phyloP scores from a whole-genome alignment of 2,797 vertebrate species.

The Phataginus tetradactyla region DNA sequence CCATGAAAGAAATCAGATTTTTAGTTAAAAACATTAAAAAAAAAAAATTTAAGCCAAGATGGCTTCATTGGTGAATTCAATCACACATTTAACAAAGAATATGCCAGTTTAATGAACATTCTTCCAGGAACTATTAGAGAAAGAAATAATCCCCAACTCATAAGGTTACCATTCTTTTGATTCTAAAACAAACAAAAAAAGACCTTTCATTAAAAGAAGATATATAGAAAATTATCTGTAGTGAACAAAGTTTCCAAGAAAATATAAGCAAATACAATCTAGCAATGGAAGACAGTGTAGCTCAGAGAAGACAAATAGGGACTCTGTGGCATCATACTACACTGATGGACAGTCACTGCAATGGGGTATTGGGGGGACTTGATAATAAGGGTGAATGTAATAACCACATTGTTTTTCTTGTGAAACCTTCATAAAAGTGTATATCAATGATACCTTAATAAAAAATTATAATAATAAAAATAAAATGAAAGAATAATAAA shows the following conservation, averaged over 20 bases:
- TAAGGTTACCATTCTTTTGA: not conserved
- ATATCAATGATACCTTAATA: too few species aligned
- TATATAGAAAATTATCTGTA: not conserved
- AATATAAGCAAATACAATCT: not conserved
- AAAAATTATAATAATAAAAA: too few species aligned
- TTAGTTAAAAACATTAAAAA: not conserved
- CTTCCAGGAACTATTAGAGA: not conserved
- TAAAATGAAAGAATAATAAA: too few species aligned
- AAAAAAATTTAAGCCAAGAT: not conserved
- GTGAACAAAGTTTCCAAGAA: not conserved
- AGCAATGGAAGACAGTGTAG: not conserved
- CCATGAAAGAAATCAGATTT: not conserved
- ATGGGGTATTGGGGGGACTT: too few species aligned
- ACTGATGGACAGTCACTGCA: too few species aligned
- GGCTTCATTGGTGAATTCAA: not conserved
- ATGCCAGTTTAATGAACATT: not conserved
- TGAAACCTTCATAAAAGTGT: too few species aligned
- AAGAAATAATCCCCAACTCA: not conserved
- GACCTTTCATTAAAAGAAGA: too few species aligned
- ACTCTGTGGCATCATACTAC: too few species aligned
- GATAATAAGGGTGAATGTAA: too few species aligned
- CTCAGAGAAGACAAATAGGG: too few species aligned
- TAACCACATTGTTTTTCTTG: too few species aligned
- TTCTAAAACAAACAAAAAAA: not conserved
- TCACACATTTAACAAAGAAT: not conserved